These are phyloP conservation scores for Pseudolaguvia tuberculata DNA, from an alignment of 2,113 vertebrate species.

Conservation along the genomic window DNA sequence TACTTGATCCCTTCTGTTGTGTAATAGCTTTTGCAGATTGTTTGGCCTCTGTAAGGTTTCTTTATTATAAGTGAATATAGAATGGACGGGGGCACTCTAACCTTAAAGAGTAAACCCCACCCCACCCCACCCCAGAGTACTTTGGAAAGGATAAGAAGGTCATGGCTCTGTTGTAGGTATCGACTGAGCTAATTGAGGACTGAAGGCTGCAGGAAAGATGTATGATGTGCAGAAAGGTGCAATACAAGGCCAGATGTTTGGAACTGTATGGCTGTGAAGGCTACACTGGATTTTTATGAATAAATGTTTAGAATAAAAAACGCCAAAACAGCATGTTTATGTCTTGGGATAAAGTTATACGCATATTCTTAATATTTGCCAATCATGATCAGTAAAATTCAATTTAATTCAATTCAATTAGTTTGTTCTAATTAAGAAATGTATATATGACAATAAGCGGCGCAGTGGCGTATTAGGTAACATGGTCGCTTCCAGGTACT, in stretches of 20 bases:
- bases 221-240: background rate
- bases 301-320: background rate
- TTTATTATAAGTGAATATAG: constrained; percentile 16
- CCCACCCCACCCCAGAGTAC: too few species aligned
- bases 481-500: too few species aligned
- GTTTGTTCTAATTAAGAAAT: too few species aligned
- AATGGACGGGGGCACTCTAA: too few species aligned
- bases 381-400: too few species aligned
- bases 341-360: too few species aligned
- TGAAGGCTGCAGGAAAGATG: constrained; percentile 9
- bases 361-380: too few species aligned
- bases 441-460: too few species aligned
- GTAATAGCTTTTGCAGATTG: background rate
- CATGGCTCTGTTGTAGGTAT: constrained; percentile 1
- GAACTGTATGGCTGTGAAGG: background rate
- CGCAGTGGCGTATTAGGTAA: too few species aligned
- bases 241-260: constrained; percentile 14
- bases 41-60: background rate
- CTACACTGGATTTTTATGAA: background rate
- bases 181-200: background rate
- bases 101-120: too few species aligned
- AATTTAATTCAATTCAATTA: too few species aligned
- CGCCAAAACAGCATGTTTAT: too few species aligned
- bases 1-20: background rate
- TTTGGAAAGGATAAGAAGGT: constrained; percentile 16